Base-by-base conservation (phyloP, 1,140 invertebrate species). In the Zaprionus nigranus region DNA sequence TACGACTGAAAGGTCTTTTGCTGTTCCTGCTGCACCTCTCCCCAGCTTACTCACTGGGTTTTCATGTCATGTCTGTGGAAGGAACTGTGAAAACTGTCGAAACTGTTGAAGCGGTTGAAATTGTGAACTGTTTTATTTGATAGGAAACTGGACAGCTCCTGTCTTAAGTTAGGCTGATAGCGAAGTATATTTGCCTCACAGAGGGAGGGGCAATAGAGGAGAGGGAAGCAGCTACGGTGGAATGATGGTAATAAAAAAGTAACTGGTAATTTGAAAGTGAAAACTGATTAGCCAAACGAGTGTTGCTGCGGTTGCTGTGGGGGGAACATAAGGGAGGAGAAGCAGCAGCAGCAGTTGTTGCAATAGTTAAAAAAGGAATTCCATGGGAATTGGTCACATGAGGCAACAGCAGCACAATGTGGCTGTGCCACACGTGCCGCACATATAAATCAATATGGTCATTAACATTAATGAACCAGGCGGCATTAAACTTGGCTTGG, bases 401-500 rank as follows among this genome's bases (percentile, higher is more conserved):
- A 57, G 63, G 56, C 53, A n/a, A 17, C 38, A 65, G 34, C 28
- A 34, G 49, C 61, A 28, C 2, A 3, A 34, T 34, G 30, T 34
- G 26, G 40, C 34, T 2, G 7, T 17, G 20, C 2, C 40, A 75
- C 72, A 75, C 72, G 72, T 69, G 72, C 72, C 72, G 51, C 53
- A 62, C 65, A 75, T 75, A 69, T 75, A 75, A 75, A 75, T 75
- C 72, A 75, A 75, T 75, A 75, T 49, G 59, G 59, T 75, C 72
- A 75, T 75, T 75, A 75, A 75, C 72, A 75, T 62, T 75, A 75
- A 75, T 75, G 72, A 74, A 62, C 71, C 71, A 38, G 59, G 49
- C 58, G 57, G 64, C 65, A 68, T 74, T 74, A 74, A 74, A 69
- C 58, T 73, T 34, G 30, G 64, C 57, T 61, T 54, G 17, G 71